Evolutionary conservation across 2,113 vertebrate species (phyloP), one percentile per base, ranked within the genome.

Genomic region (Stictonetta naevosa): DNA sequence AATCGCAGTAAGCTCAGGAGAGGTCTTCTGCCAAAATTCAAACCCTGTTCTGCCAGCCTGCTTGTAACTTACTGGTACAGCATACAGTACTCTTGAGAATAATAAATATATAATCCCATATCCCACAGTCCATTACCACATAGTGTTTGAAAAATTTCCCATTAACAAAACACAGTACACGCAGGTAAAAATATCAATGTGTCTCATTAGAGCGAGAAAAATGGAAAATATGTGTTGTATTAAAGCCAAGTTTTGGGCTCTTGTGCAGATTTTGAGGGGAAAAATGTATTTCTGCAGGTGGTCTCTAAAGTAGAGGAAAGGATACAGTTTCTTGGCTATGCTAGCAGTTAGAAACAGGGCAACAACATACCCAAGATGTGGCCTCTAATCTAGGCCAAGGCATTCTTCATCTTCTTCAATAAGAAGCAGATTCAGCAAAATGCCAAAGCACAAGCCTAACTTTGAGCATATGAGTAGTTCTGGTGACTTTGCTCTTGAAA

Each of bases 71-170:
- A 95, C 75, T 94, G 86, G 88, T 96, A 83, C 17, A 6, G 59
- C 33, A 33, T 38, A 38, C 29, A 28, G 74, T 38, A 75, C 92
- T 96, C 95, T 71, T 68, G 94, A 90, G 95, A 95, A 92, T 93
- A 97, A 93, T 95, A 95, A 97, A 83, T 94, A 42, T 58, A 92
- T 93, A 96, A 96, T 94, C 91, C 90, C 53, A 46, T 91, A 94
- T 86, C 82, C 92, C 83, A 85, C 62, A 85, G 82, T 88, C 87
- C 84, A 63, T 97, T 97, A 93, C 82, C 67, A 59, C 71, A 75
- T 46, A 33, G 66, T 68, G 72, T 72, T 95, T 80, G 92, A 96
- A 96, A 96, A 36, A 28, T 42, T 96, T 88, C 71, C 69, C 80
- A 90, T 93, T 96, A 96, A 88, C 73, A 85, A 95, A 97, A 88